Evolutionary conservation across 1,140 invertebrate genomes (phyloP).

Genomic region (Belonocnema kinseyi): DNA sequence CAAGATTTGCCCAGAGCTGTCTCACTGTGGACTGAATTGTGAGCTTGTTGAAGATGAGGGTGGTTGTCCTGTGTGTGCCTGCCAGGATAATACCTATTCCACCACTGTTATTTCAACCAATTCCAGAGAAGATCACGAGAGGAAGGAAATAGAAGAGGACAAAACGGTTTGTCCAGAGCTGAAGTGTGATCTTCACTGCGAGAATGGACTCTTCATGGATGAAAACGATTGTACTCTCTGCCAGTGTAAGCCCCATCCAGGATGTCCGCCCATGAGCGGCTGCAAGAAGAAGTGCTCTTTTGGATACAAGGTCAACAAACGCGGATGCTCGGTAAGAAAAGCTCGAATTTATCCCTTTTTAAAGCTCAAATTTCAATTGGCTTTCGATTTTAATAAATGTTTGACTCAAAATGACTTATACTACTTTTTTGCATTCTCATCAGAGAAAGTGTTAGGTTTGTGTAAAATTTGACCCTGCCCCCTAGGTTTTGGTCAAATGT

Average conservation of each 20-base stretch:
- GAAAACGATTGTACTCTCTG: slow-evolving; percentile 67
- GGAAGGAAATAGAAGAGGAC: slow-evolving; percentile 38
- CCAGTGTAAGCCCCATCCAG: slow-evolving; percentile 59
- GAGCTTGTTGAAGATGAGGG: slow-evolving; percentile 56
- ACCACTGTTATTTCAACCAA: slow-evolving; percentile 45
- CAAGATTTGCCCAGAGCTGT: slow-evolving; percentile 57
- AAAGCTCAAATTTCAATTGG: not conserved
- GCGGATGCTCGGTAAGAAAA: slow-evolving; percentile 63
- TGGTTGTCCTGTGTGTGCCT: slow-evolving; percentile 62
- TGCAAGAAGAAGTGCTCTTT: slow-evolving; percentile 67
- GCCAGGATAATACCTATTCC: slow-evolving; percentile 46
- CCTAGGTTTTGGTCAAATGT: too few species aligned
- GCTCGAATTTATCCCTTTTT: slow-evolving; percentile 10
- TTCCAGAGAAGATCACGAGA: slow-evolving; percentile 37
- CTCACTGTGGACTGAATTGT: slow-evolving; percentile 60
- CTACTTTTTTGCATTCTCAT: too few species aligned
- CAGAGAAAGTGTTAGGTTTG: too few species aligned
- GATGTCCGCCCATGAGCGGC: slow-evolving; percentile 55
- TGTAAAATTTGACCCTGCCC: too few species aligned
- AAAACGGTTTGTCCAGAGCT: slow-evolving; percentile 63
- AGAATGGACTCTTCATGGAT: slow-evolving; percentile 63
- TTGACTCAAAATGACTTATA: not conserved
- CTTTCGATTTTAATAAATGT: not conserved
- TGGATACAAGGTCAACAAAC: slow-evolving; percentile 66
- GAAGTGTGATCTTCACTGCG: slow-evolving; percentile 66